phyloP scores from a whole-genome alignment of 2,797 vertebrate species.

The Coracias cyanogaster region DNA sequence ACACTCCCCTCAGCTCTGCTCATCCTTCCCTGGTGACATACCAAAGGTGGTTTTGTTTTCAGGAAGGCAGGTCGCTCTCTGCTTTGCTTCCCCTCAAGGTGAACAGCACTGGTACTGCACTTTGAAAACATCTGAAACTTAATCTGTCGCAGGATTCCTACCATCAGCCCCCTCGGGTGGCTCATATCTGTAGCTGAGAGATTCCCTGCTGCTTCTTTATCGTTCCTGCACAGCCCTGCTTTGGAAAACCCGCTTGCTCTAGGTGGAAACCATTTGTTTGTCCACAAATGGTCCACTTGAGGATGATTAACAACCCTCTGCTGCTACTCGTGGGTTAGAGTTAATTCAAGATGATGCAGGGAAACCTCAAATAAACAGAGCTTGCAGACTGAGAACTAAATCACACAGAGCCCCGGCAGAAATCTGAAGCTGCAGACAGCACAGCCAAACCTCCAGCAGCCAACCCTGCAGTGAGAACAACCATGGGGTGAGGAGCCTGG shows the following conservation, averaged over 20 bases:
- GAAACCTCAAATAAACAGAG: not conserved
- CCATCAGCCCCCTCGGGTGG: not conserved
- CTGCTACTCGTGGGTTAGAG: not conserved
- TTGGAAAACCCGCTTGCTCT: not conserved
- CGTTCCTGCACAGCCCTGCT: not conserved
- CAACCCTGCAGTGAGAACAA: not conserved
- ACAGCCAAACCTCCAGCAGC: not conserved
- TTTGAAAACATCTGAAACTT: conserved; percentile 17
- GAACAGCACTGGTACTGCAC: not conserved
- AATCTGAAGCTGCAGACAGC: not conserved
- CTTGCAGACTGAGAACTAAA: not conserved
- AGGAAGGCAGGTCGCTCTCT: not conserved
- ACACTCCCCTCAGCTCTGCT: not conserved
- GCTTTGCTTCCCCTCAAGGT: not conserved
- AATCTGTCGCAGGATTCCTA: not conserved
- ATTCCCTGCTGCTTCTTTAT: conserved; percentile 14
- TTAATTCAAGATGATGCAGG: not conserved
- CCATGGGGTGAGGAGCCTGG: not conserved
- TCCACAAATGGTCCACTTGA: not conserved
- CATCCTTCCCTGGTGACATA: not conserved
- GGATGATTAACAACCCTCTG: not conserved
- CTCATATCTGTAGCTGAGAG: conserved; percentile 3
- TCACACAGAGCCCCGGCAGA: not conserved
- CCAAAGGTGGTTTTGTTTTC: not conserved
- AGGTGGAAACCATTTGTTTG: conserved; percentile 9